Percentiles rank a stretch among this genome's conserved stretches.
These are phyloP conservation scores for Graphium colonna DNA, from an alignment of 2,888 invertebrate genomes.

Conservation along the genomic window DNA sequence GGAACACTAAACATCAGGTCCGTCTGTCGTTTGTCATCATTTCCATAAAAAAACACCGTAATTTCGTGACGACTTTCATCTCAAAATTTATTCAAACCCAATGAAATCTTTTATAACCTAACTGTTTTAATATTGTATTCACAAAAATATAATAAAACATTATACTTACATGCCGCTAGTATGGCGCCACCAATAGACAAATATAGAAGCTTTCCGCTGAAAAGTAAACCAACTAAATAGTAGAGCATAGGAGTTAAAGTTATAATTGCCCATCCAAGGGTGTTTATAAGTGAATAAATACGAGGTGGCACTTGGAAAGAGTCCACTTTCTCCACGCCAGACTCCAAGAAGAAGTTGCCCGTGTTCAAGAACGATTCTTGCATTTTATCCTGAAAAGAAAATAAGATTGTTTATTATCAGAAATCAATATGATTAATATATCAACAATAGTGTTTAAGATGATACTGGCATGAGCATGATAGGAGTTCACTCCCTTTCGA, in stretches of 20 bases:
- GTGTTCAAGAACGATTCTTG: conserved; percentile 86
- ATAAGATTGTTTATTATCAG: no score
- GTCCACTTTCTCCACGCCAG: conserved; percentile 84
- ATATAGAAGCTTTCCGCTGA: conserved; percentile 86
- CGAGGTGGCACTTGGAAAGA: conserved; percentile 80
- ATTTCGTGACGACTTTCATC: no score
- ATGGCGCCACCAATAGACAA: conserved; percentile 85
- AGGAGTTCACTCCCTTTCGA: no score
- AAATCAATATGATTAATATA: no score
- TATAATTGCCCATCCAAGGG: conserved; percentile 84
- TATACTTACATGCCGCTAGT: conserved; percentile 87
- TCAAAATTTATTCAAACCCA: no score
- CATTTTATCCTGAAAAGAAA: conserved; percentile 82
- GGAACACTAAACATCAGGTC: no score
- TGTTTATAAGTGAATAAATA: conserved; percentile 85
- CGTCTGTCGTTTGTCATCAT: no score
- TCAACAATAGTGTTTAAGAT: no score
- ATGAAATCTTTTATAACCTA: no score
- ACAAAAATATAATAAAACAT: conserved; percentile 5
- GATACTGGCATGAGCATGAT: no score
- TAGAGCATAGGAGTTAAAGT: conserved; percentile 86
- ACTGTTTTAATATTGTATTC: no score
- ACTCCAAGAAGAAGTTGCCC: conserved; percentile 89
- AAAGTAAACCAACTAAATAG: conserved; percentile 82
- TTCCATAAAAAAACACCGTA: no score